These are phyloP conservation scores for Aselliscus stoliczkanus DNA, from an alignment of 2,797 vertebrate genomes.

Conservation along the genomic window DNA sequence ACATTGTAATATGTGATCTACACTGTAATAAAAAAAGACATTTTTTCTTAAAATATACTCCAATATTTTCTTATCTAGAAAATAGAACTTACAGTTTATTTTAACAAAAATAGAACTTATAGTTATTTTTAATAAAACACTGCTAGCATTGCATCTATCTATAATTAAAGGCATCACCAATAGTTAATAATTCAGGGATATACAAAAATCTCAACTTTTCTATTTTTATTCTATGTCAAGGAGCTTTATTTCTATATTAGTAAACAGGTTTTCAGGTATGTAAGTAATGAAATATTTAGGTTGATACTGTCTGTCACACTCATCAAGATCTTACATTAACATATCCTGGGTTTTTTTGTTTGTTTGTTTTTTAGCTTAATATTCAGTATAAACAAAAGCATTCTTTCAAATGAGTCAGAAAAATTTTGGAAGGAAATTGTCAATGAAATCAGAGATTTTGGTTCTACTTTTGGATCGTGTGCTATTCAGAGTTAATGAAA, in stretches of 20 bases:
- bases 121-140: not conserved
- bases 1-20: not conserved
- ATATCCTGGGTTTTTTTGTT: not conserved
- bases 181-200: not conserved
- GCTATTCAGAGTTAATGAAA: not conserved
- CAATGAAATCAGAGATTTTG: not conserved
- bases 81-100: too few relatives aligned
- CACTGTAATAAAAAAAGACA: not conserved
- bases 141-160: not conserved
- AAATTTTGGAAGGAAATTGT: not conserved
- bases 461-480: not conserved
- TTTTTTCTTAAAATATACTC: not conserved
- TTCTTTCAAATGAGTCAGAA: not conserved
- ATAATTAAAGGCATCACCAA: not conserved
- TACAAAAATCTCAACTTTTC: not conserved
- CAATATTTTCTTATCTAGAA: not conserved
- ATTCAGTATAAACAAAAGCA: not conserved
- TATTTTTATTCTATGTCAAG: not conserved
- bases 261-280: not conserved
- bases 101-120: not conserved
- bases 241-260: not conserved
- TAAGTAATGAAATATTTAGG: not conserved
- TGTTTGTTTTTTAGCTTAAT: not conserved
- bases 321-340: not conserved
- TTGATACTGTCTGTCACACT: not conserved